Percentiles rank a stretch among this genome's conserved stretches.
phyloP scores from a whole-genome alignment of 1,140 invertebrate genomes.

The Cydia fagiglandana region DNA sequence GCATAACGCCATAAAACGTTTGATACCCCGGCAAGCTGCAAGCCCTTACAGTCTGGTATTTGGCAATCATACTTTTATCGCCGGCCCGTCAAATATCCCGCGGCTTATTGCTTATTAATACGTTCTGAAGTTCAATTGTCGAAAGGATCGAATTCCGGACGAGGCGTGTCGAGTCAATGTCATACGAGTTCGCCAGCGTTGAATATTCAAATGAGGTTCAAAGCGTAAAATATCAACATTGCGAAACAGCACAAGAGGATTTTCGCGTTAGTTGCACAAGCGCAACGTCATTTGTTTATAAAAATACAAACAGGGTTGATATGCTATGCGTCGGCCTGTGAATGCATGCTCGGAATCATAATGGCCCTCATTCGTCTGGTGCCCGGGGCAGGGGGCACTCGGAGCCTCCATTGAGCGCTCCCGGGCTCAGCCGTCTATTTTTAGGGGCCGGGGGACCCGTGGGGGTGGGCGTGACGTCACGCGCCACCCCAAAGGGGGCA shows the following conservation, averaged over 20 bases:
- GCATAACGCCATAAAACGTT: constrained; percentile 25
- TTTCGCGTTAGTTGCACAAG: constrained; percentile 6
- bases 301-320: constrained; percentile 4
- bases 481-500: constrained; percentile 40
- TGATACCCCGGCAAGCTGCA: constrained; percentile 26
- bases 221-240: constrained; percentile 13
- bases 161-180: constrained; percentile 5
- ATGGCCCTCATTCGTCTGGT: constrained; percentile 38
- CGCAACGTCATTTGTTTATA: constrained; percentile 23
- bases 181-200: not conserved
- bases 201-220: constrained; percentile 15
- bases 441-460: constrained; percentile 52
- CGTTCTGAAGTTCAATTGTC: constrained; percentile 6
- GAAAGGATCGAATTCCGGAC: constrained; percentile 1
- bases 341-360: constrained; percentile 33
- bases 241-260: not conserved
- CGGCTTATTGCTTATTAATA: not conserved
- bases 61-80: constrained; percentile 26
- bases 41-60: constrained; percentile 18
- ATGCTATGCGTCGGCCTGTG: constrained; percentile 10
- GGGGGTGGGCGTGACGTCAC: constrained; percentile 51
- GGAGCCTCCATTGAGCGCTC: constrained; percentile 61
- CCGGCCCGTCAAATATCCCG: constrained; percentile 1
- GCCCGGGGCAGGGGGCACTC: constrained; percentile 30
- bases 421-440: constrained; percentile 63